Evolutionary conservation across 1,140 invertebrate genomes (phyloP).

Genomic region (Belonocnema kinseyi): DNA sequence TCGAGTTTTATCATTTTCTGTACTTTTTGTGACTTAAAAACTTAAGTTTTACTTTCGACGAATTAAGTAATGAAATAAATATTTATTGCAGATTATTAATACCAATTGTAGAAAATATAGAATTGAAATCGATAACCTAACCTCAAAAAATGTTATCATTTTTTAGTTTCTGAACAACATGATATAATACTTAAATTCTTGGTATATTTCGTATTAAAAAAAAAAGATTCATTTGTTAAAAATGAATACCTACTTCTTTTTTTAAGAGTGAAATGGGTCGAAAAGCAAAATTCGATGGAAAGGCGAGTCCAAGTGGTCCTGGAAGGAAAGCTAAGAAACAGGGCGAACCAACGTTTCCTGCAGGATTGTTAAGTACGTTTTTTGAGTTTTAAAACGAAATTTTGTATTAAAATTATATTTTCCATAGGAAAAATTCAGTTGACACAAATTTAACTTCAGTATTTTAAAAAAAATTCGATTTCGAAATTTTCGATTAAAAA

Average conservation of each 20-base stretch:
- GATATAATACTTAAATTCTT: too few species aligned
- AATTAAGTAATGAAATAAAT: background rate
- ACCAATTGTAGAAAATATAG: background rate
- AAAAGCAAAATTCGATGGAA: slow-evolving; percentile 87
- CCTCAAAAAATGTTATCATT: too few species aligned
- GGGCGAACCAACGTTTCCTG: slow-evolving; percentile 83
- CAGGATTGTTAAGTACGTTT: slow-evolving; percentile 75
- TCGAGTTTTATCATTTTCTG: too few species aligned
- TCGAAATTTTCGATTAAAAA: too few species aligned
- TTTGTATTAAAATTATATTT: slow-evolving; percentile 6
- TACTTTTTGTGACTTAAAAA: too few species aligned
- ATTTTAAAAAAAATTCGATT: too few species aligned
- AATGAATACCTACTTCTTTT: background rate
- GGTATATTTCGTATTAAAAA: too few species aligned
- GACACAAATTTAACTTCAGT: background rate
- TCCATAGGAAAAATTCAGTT: too few species aligned
- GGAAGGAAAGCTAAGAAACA: slow-evolving; percentile 92
- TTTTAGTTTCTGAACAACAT: too few species aligned
- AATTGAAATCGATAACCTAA: too few species aligned
- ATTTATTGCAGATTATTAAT: background rate
- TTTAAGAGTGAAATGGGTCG: slow-evolving; percentile 86
- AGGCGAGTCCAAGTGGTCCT: slow-evolving; percentile 84
- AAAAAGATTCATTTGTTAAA: too few species aligned
- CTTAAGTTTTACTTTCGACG: background rate
- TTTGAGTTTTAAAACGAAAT: slow-evolving; percentile 24